Evolutionary conservation across 2,888 invertebrate species (phyloP).

Genomic region (Acleris cristana): DNA sequence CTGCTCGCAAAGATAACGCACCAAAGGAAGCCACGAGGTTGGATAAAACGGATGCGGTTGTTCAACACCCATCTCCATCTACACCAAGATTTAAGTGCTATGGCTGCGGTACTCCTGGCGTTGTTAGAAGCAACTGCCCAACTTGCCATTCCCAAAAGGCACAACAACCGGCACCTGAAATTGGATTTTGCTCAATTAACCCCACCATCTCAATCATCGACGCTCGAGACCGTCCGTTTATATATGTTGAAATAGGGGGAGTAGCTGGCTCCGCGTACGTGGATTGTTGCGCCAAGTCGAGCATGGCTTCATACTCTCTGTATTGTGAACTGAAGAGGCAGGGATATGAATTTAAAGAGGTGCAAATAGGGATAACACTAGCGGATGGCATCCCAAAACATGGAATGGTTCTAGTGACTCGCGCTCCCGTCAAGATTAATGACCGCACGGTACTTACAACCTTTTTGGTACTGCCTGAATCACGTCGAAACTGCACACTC

Average conservation of each 20-base stretch:
- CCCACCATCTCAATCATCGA: not conserved
- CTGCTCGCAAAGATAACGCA: too few relatives aligned
- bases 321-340: too few relatives aligned
- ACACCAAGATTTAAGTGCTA: not conserved
- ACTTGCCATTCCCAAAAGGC: not conserved
- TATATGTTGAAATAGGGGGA: too few relatives aligned
- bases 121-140: not conserved
- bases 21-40: too few relatives aligned
- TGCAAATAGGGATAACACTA: slow-evolving; percentile 6
- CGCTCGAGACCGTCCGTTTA: not conserved
- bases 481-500: not conserved
- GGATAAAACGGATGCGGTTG: too few relatives aligned
- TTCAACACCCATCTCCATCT: too few relatives aligned
- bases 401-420: slow-evolving; percentile 2
- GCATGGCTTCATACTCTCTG: too few relatives aligned
- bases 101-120: not conserved
- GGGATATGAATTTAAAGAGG: too few relatives aligned
- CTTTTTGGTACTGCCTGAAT: not conserved
- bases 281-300: too few relatives aligned
- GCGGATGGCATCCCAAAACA: slow-evolving; percentile 22
- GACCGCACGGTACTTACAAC: slow-evolving; percentile 2
- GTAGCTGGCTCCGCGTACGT: too few relatives aligned
- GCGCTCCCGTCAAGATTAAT: slow-evolving; percentile 2
- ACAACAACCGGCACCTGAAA: not conserved
- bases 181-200: not conserved